Base-by-base conservation (phyloP, 64 coral and sea anemone species). In the Stylophora pistillata region DNA sequence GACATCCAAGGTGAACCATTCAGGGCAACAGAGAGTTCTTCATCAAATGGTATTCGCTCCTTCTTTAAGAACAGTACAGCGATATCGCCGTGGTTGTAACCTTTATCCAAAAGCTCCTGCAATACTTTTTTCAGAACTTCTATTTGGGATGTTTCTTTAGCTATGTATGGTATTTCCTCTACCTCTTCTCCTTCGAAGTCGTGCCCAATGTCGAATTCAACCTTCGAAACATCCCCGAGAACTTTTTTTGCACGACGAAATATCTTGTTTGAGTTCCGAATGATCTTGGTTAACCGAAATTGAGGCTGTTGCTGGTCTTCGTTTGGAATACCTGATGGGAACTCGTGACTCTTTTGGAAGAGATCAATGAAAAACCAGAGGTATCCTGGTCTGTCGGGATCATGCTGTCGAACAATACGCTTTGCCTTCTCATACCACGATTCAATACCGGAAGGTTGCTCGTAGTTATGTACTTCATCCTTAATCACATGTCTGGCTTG, bases 341-440 rank as follows among this genome's bases (percentile, higher is more conserved):
- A 74, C 1, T 0, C 37, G 76, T 74, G 91, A 0, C 41, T 29
- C 1, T 7, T 9, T 34, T 92, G 91, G 14, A 60, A 72, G 15
- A 14, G 15, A 33, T 92, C 91, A 9, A 56, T 37, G 17, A 92
- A 92, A 64, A 87, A 0, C 91, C 91, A 92, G 52, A 92, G 53
- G 32, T 73, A 92, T 13, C 91, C 91, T n/a, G 58, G 58, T 20
- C 6, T 31, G 29, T 66, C 15, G 0, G 59, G 60, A 31, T 82
- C 58, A 30, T 27, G 79, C 52, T 53, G 79, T 34, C 60, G 17
- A 0, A 82, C 79, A 4, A 82, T 30, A 2, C 15, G 12, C 52
- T 21, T 82, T 32, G 79, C 79, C 21, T 82, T 82, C 31, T 53
- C 29, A 66, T 13, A 23, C 33, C 58, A 66, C 0, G 31, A 10